These are phyloP conservation scores for Ptychoptera contaminata DNA, from an alignment of 2,888 invertebrate species.

Conservation along the genomic window DNA sequence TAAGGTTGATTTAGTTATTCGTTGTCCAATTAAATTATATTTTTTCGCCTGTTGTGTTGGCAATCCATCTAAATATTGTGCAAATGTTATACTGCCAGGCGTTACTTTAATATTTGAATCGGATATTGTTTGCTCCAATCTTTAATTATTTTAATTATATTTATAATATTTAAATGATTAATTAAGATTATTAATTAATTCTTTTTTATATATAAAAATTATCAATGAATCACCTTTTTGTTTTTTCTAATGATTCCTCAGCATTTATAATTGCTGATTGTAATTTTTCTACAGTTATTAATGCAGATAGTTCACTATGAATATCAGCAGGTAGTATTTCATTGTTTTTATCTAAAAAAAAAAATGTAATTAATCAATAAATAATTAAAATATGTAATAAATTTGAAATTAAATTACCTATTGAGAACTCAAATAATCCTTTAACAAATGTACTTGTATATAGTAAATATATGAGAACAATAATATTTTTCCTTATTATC, in stretches of 20 bases:
- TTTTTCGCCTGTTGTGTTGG: constrained; percentile 19
- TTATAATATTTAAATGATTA: too few species aligned
- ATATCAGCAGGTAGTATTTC: too few species aligned
- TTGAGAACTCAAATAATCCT: constrained; percentile 5
- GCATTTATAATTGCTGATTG: constrained; percentile 1
- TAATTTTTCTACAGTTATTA: constrained; percentile 1
- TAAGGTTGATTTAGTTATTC: constrained; percentile 20
- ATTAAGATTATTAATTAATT: background rate
- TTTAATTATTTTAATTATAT: too few species aligned
- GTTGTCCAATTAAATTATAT: constrained; percentile 21
- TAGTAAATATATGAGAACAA: too few species aligned
- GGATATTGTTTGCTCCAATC: too few species aligned
- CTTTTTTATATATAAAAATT: background rate
- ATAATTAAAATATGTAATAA: too few species aligned
- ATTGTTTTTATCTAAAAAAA: too few species aligned
- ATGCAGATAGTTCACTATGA: too few species aligned
- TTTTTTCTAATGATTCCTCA: background rate
- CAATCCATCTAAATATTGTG: constrained; percentile 22
- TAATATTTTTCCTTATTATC: too few species aligned
- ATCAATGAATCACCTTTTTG: background rate
- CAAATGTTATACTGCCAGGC: constrained; percentile 20
- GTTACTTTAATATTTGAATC: too few species aligned
- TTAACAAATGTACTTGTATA: background rate
- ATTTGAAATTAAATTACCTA: constrained; percentile 1
- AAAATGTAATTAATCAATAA: too few species aligned